Evolutionary conservation across 2,888 invertebrate genomes (phyloP).

Genomic region (Hoplodrina ambigua): DNA sequence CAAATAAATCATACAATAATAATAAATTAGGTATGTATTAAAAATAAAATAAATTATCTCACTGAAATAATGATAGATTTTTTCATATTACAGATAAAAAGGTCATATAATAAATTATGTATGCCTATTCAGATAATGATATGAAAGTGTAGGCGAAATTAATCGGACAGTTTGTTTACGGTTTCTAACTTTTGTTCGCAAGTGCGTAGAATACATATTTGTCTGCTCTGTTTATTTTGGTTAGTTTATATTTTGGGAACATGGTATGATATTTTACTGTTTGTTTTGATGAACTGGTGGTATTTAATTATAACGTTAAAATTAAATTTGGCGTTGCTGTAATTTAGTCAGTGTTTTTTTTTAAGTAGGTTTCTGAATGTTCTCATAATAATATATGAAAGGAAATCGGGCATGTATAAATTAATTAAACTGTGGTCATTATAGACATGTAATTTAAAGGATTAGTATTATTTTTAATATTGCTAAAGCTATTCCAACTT

Average conservation of each 20-base stretch:
- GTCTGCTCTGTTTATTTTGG: constrained; percentile 5
- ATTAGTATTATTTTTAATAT: too few species aligned
- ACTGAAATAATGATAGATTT: too few species aligned
- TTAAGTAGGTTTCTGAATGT: background rate
- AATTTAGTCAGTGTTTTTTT: background rate
- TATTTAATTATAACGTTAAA: background rate
- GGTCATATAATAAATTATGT: background rate
- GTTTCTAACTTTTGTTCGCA: constrained; percentile 9
- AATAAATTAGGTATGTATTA: too few species aligned
- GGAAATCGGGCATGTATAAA: background rate
- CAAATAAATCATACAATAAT: too few species aligned
- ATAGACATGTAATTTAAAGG: background rate
- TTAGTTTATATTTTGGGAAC: background rate
- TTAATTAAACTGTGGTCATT: background rate
- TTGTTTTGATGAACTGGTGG: constrained; percentile 7
- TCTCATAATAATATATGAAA: background rate
- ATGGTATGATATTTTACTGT: background rate
- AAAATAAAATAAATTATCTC: too few species aligned
- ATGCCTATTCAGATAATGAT: background rate
- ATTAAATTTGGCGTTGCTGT: background rate
- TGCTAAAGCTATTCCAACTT: too few species aligned
- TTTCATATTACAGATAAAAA: too few species aligned
- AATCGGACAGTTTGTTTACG: constrained; percentile 11
- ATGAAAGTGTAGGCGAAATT: background rate
- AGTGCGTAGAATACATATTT: constrained; percentile 28